Evolutionary conservation across 2,888 invertebrate species (phyloP).

Genomic region (Parochlus steinenii): DNA sequence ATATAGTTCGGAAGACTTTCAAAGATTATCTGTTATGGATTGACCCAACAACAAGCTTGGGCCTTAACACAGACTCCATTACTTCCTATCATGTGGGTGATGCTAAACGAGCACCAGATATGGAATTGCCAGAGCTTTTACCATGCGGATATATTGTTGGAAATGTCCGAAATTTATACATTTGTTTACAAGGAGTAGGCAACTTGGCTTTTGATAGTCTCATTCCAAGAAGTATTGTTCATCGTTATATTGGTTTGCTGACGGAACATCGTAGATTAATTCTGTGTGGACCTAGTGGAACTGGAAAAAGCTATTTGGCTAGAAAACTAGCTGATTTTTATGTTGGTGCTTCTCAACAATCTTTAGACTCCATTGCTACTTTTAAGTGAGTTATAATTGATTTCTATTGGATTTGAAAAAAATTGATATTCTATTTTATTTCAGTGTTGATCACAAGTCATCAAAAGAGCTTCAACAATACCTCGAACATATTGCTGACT

Average conservation of each 20-base stretch:
- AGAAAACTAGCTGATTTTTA: constrained; percentile 89
- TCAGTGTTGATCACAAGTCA: constrained; percentile 83
- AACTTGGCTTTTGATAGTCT: constrained; percentile 88
- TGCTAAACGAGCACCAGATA: constrained; percentile 61
- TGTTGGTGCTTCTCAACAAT: constrained; percentile 62
- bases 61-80: constrained; percentile 70
- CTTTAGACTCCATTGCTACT: constrained; percentile 81
- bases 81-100: constrained; percentile 89
- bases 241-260: constrained; percentile 77
- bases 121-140: constrained; percentile 71
- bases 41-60: constrained; percentile 82
- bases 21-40: constrained; percentile 87
- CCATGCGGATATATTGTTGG: constrained; percentile 90
- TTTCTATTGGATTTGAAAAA: background rate
- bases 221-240: constrained; percentile 90
- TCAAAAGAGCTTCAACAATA: constrained; percentile 88
- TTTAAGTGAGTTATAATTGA: constrained; percentile 50
- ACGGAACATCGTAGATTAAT: constrained; percentile 88
- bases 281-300: constrained; percentile 90
- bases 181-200: constrained; percentile 76
- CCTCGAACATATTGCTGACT: constrained; percentile 81
- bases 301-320: constrained; percentile 92
- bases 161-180: constrained; percentile 67
- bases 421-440: constrained; percentile 14
- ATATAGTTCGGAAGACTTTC: constrained; percentile 77